phyloP scores from a whole-genome alignment of 2,113 vertebrate genomes.

The Tachuris rubrigastra region DNA sequence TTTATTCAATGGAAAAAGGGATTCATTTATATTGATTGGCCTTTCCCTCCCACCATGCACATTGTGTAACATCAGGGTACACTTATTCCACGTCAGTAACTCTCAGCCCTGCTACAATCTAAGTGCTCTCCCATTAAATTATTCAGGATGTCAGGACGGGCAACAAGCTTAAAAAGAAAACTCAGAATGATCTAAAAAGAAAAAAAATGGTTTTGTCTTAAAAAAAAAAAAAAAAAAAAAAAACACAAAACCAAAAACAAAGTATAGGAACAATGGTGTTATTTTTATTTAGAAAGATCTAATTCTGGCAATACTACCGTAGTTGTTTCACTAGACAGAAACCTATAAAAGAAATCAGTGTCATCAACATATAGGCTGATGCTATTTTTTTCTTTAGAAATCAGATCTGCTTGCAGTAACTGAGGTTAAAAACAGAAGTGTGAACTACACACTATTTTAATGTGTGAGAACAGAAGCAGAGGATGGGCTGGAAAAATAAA shows the following conservation, averaged over 20 bases:
- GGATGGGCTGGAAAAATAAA: slow-evolving; percentile 45
- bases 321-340: background rate
- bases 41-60: background rate
- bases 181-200: background rate
- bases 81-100: background rate
- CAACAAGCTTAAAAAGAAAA: background rate
- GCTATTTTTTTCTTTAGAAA: slow-evolving; percentile 21
- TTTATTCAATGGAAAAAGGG: slow-evolving; percentile 32
- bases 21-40: slow-evolving; percentile 15
- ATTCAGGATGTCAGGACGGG: background rate
- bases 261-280: background rate
- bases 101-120: background rate
- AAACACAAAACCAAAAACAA: background rate
- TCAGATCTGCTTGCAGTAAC: background rate
- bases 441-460: slow-evolving; percentile 22
- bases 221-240: background rate
- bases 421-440: slow-evolving; percentile 32
- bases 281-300: slow-evolving; percentile 1
- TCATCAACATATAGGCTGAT: background rate
- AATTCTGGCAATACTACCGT: background rate
- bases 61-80: background rate
- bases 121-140: slow-evolving; percentile 17
- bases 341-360: background rate
- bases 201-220: background rate
- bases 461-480: slow-evolving; percentile 10